Base-by-base conservation (phyloP, 2,113 vertebrate genomes). In the Lophura nycthemera region DNA sequence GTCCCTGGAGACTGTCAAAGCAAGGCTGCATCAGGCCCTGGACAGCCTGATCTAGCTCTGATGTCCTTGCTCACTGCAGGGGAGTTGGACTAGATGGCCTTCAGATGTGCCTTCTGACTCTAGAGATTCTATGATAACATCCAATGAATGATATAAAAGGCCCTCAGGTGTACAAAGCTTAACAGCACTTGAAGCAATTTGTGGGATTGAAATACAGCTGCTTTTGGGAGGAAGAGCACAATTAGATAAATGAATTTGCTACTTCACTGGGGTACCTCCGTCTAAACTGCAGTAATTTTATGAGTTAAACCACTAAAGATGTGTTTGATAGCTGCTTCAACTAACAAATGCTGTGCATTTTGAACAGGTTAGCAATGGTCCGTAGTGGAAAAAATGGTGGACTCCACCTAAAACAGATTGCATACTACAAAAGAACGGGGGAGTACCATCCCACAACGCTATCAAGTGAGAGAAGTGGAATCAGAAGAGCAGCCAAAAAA, bases 401-500 rank as follows among this genome's bases (percentile, higher is more conserved):
- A 24, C 97, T 98, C 54, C 98, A 98, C 89, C 94, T 98, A 89
- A 98, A 97, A 60, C 97, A 98, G 89, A 98, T 98, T n/a, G 96
- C 97, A 1, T 97, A 97, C 93, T 98, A 98, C 82, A 98, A 96
- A 57, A 73, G 65, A 71, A 97, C 97, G 13, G 98, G 97, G 14
- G 97, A 97, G 34, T 98, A 98, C 79, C 97, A 98, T 73, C 88
- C 96, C 40, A 97, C 97, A 48, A 98, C 97, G 3, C 72, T 98
- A 50, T 63, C 98, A 17, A 97, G 97, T 70, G 97, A 98, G 88
- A 97, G 98, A 88, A 98, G 97, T 78, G 98, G 98, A 86, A 98
- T 98, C 96, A 97, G 98, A 93, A 97, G 97, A 97, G 97, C 98
- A 50, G 97, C 97, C 48, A 98, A 98, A 96, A 98, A 98, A 54